phyloP scores from a whole-genome alignment of 2,888 invertebrate species.

The Amiota minor region DNA sequence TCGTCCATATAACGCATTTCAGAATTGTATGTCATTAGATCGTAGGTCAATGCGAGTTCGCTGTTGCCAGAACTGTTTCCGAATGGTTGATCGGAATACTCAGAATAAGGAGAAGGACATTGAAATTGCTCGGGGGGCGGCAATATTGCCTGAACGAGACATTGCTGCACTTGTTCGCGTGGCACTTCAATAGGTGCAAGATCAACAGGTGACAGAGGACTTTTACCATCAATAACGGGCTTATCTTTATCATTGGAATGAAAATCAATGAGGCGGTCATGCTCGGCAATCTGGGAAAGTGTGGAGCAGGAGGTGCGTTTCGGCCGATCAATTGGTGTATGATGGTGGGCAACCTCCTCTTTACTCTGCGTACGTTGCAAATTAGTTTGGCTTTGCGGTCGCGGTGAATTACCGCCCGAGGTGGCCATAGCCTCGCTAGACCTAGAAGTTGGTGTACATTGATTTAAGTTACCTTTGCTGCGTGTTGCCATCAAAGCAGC shows the following conservation, averaged over 20 bases:
- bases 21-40: slow-evolving; percentile 87
- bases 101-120: slow-evolving; percentile 79
- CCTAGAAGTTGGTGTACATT: slow-evolving; percentile 66
- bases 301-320: slow-evolving; percentile 74
- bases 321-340: slow-evolving; percentile 79
- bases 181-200: slow-evolving; percentile 71
- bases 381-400: slow-evolving; percentile 36
- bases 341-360: slow-evolving; percentile 76
- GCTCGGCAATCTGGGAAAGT: slow-evolving; percentile 67
- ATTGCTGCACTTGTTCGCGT: slow-evolving; percentile 72
- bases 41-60: slow-evolving; percentile 79
- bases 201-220: slow-evolving; percentile 69
- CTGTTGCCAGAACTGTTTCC: slow-evolving; percentile 76
- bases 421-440: slow-evolving; percentile 67
- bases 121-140: slow-evolving; percentile 84
- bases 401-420: slow-evolving; percentile 52
- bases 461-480: slow-evolving; percentile 69
- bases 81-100: slow-evolving; percentile 78
- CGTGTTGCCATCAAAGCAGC: slow-evolving; percentile 72
- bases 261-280: slow-evolving; percentile 60
- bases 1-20: slow-evolving; percentile 94
- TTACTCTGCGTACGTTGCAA: slow-evolving; percentile 64
- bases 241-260: slow-evolving; percentile 33
- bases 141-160: slow-evolving; percentile 79
- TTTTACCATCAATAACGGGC: slow-evolving; percentile 40